Base-by-base conservation (phyloP, 2,888 invertebrate species). In the Epinotia ramella region DNA sequence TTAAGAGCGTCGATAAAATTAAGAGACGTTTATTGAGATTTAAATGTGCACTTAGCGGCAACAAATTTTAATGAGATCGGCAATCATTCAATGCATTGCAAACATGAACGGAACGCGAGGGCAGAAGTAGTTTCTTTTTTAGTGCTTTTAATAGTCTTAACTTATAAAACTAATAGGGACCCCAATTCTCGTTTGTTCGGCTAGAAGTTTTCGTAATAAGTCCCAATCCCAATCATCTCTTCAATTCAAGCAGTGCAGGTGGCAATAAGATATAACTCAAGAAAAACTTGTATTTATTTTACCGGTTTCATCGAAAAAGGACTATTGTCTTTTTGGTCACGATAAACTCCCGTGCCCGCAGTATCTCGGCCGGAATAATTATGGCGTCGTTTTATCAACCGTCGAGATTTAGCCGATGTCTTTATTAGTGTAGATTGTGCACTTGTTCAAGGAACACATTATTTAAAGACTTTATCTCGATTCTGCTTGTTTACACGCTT, bases 331-430 rank as follows among this genome's bases (percentile, higher is more conserved):
- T 46, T 53, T 57, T 16, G 66, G 77, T 73, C 67, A 60, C 72
- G 65, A 57, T 73, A 73, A 76, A 75, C 75, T 71, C 73, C 77
- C 63, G 78, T 63, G 28, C n/a, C 44, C 70, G 49, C 62, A 81
- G 83, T 87, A 88, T 87, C 89, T 84, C 86, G 84, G 82, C 81
- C 82, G 79, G 80, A 84, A 87, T 90, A 90, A 90, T 90, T 89
- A 90, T 87, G 87, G 89, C 83, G 86, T 83, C 81, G 84, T 83
- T 80, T 87, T 90, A 90, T 90, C 90, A 87, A 83, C 82, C 76
- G 81, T 81, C 82, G 85, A 89, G 89, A 90, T 89, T 90, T 88
- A 81, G 83, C 81, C 84, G 89, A 91, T 89, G 88, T 88, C 90
- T 90, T 89, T 90, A 90, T 89, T 87, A 86, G 83, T 77, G 78